These are phyloP conservation scores for Thamnaconus septentrionalis DNA, from an alignment of 2,113 vertebrate species.

Conservation along the genomic window DNA sequence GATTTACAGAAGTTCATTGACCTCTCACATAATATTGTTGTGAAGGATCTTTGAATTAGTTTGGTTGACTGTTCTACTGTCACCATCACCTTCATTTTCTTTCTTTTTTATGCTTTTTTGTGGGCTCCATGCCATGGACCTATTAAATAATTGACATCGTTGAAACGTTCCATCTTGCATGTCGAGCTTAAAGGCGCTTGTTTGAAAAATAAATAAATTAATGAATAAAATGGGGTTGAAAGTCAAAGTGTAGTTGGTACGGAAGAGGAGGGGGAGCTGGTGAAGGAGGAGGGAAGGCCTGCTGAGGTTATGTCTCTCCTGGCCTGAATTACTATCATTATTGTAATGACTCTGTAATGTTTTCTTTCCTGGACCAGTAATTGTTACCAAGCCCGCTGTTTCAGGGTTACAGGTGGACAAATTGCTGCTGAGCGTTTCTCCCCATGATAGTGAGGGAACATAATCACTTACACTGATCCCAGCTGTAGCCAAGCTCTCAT, in stretches of 20 bases:
- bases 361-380: conserved; percentile 76
- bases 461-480: conserved; percentile 31
- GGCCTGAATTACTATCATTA: conserved; percentile 77
- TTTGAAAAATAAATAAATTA: neutral
- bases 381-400: conserved; percentile 71
- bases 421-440: conserved; percentile 62
- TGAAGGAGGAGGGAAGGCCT: conserved; percentile 37
- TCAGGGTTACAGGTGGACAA: conserved; percentile 75
- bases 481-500: too few relatives aligned
- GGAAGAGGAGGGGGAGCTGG: conserved; percentile 6
- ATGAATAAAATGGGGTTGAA: conserved; percentile 10
- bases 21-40: too few relatives aligned
- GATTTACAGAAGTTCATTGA: too few relatives aligned
- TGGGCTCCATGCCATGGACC: too few relatives aligned
- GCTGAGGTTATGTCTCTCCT: conserved; percentile 58
- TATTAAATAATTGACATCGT: too few relatives aligned
- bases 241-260: conserved; percentile 11
- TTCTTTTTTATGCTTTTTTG: too few relatives aligned
- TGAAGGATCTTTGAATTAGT: too few relatives aligned
- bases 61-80: too few relatives aligned
- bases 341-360: conserved; percentile 77
- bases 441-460: conserved; percentile 45
- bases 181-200: neutral
- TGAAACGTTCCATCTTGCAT: neutral
- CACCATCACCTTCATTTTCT: too few relatives aligned